Evolutionary conservation across 2,888 invertebrate species (phyloP).

Genomic region (Drosophila fulvimacula): DNA sequence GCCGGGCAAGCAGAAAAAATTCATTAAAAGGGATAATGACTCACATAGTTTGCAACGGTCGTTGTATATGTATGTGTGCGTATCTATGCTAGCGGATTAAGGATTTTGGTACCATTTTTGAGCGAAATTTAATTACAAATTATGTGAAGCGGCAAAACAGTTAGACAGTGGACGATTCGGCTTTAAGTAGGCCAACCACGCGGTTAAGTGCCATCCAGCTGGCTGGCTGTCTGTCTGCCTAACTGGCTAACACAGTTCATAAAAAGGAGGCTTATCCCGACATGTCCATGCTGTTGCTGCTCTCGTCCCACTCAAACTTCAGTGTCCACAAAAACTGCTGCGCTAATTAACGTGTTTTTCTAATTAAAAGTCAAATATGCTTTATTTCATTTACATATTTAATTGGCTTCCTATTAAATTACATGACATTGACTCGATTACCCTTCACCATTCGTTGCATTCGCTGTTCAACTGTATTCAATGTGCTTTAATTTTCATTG

Average conservation of each 20-base stretch:
- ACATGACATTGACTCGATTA: constrained; percentile 17
- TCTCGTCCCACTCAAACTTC: constrained; percentile 8
- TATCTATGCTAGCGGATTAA: constrained; percentile 56
- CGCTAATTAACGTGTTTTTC: constrained; percentile 47
- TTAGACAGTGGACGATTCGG: constrained; percentile 29
- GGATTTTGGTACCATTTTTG: constrained; percentile 69
- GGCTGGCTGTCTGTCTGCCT: not conserved
- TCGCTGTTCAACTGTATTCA: too few relatives aligned
- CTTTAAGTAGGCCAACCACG: constrained; percentile 28
- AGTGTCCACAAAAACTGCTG: constrained; percentile 38
- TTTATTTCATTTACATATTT: constrained; percentile 60
- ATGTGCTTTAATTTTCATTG: constrained; percentile 3
- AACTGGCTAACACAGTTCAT: constrained; percentile 12
- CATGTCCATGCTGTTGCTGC: not conserved
- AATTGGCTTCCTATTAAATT: constrained; percentile 40
- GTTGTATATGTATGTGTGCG: constrained; percentile 8
- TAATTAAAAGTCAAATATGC: constrained; percentile 58
- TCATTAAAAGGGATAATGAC: constrained; percentile 80
- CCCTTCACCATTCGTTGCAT: not conserved
- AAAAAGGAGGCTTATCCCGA: constrained; percentile 2
- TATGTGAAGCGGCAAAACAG: constrained; percentile 65
- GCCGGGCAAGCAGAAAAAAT: constrained; percentile 71
- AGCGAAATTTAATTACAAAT: constrained; percentile 77
- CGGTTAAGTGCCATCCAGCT: constrained; percentile 29
- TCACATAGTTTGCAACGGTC: constrained; percentile 66